These are phyloP conservation scores for Drosophila elegans DNA, from an alignment of 1,140 invertebrate species.

Conservation along the genomic window DNA sequence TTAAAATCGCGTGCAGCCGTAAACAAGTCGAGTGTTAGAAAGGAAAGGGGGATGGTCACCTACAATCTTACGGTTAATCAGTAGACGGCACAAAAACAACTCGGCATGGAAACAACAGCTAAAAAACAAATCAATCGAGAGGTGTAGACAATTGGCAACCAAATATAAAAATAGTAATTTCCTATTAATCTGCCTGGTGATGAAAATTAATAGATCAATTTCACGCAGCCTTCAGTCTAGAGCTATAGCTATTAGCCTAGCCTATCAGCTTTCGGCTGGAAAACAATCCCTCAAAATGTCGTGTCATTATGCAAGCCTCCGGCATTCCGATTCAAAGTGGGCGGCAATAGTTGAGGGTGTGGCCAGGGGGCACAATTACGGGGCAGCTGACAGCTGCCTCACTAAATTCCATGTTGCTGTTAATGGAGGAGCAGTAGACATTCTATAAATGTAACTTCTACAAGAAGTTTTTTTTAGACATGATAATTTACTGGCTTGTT, in stretches of 20 bases:
- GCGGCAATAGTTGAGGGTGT: conserved; percentile 22
- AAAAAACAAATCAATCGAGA: conserved; percentile 67
- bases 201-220: conserved; percentile 68
- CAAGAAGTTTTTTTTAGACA: neutral
- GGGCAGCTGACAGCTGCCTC: conserved; percentile 25
- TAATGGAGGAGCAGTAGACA: conserved; percentile 10
- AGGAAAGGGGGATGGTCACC: conserved; percentile 35
- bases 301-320: conserved; percentile 47
- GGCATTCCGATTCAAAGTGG: conserved; percentile 18
- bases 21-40: conserved; percentile 41
- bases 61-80: conserved; percentile 65
- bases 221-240: conserved; percentile 42
- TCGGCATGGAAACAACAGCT: conserved; percentile 64
- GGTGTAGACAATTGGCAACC: conserved; percentile 30
- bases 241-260: conserved; percentile 20
- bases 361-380: conserved; percentile 28
- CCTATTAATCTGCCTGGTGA: conserved; percentile 37
- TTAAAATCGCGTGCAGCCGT: conserved; percentile 61
- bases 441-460: too few relatives aligned
- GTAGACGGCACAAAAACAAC: conserved; percentile 30
- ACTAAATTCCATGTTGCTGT: conserved; percentile 27
- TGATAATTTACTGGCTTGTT: neutral
- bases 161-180: conserved; percentile 20
- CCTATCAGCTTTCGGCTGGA: conserved; percentile 51
- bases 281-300: conserved; percentile 49